Evolutionary conservation across 2,888 invertebrate genomes (phyloP), one percentile per base, ranked within the genome.

Genomic region (Nycteola revayana): DNA sequence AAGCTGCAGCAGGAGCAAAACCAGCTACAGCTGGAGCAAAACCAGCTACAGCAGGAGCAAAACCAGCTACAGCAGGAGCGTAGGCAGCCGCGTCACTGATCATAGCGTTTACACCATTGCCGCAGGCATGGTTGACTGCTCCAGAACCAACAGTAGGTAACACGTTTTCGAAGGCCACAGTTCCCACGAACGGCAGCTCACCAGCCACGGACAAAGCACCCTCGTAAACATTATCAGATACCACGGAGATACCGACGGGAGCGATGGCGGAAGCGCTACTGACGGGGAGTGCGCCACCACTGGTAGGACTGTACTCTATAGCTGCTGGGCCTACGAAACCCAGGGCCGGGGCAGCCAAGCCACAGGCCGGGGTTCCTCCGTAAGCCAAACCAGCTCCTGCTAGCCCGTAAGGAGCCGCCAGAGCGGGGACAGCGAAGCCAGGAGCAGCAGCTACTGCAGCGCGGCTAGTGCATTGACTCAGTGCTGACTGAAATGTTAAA

Each of bases 381-480:
- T 14, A 14, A 10, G 9, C 20, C 7, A 18, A 9, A 9, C 5
- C 9, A 9, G 17, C n/a, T 7, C 14, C 18, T 7, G 17, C 18
- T 1, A 18, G 7, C 3, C 27, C 27, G 7, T 9, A 18, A 9
- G 18, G 18, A 14, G 11, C 22, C 8, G 22, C 33, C 9, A 35
- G 1, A n/a, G 32, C 32, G 8, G 7, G 10, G 5, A 5, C 3
- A 14, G 14, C 14, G 14, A 14, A 3, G 2, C 14, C 14, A 8
- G 36, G 26, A 1, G 27, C 34, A 10, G 28, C 20, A 23, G 23
- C 23, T 14, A 32, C 25, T 9, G 39, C 40, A 1, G 33, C 28
- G n/a, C 39, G 32, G 1, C 36, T 25, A 22, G 41, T 10, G 28
- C 41, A 51, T 10, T 43, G 45, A 25, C 45, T 36, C 5, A 46